Base-by-base conservation (phyloP, 2,888 invertebrate species). In the Seira sanloemensis region DNA sequence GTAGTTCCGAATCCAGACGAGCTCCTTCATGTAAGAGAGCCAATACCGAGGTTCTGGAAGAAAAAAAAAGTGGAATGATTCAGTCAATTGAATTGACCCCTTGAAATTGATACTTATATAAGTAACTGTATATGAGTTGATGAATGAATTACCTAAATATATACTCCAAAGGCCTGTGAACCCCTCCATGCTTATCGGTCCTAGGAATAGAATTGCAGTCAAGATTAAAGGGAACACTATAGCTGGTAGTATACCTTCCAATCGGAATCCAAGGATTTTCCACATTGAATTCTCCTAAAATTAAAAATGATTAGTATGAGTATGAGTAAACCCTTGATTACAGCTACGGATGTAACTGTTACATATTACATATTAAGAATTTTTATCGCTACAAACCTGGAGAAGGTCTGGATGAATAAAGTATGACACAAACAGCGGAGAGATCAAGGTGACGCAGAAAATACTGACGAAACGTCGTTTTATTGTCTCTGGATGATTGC, bases 401-500 rank as follows among this genome's bases (percentile, higher is more conserved):
- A 93, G 92, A 87, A 95, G 91, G 80, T 93, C 93, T 88, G 93
- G 93, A 81, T 94, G 93, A 46, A 96, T 93, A 90, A 96, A 95
- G 89, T 93, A 93, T 90, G 95, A 95, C 72, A 96, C 93, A 90
- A 96, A 94, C 84, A 95, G 92, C 72, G 97, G 96, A 16, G 97
- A 95, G 76, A 97, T 90, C 75, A 96, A 91, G 93, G 96, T 95
- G 92, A 97, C 96, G 86, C 95, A 92, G 88, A 94, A 94, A 9
- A 96, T 97, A 91, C 97, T 97, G 88, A 96, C 93, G 91, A 97
- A 97, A 90, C 97, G 93, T 90, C 94, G 94, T 91, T 96, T 97
- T 88, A 98, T 96, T 2, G 96, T 96, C 7, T 94, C 93, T 16
- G 97, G 97, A 91, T 98, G 97, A 91, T 97, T 95, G 90, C 98